Evolutionary conservation across 2,888 invertebrate genomes (phyloP).

Genomic region (Ypsolopha sequella): DNA sequence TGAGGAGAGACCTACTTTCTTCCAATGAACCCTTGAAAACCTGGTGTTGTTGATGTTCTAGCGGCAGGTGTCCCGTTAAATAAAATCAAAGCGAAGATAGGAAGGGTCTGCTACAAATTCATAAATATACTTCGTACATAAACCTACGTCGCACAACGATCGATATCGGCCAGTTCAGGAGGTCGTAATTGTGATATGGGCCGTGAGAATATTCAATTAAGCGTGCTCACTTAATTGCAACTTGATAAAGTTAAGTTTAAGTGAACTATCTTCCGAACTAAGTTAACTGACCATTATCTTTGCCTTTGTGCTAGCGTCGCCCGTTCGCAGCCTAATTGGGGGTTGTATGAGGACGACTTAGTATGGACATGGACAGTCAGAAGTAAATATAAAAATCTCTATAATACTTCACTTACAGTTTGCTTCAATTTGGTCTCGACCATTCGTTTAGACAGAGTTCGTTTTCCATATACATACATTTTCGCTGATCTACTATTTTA

Average conservation of each 20-base stretch:
- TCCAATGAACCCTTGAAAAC: too few relatives aligned
- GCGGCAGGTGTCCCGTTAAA: too few relatives aligned
- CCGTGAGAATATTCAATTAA: conserved; percentile 68
- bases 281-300: conserved; percentile 70
- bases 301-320: conserved; percentile 62
- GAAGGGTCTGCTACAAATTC: neutral
- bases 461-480: too few relatives aligned
- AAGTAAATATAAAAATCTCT: too few relatives aligned
- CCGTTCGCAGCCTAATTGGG: conserved; percentile 55
- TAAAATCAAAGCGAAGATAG: too few relatives aligned
- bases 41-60: too few relatives aligned
- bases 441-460: too few relatives aligned
- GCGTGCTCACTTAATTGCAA: conserved; percentile 62
- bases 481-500: too few relatives aligned
- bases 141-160: too few relatives aligned
- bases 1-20: too few relatives aligned
- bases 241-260: conserved; percentile 67
- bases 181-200: conserved; percentile 59
- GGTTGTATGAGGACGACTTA: conserved; percentile 19
- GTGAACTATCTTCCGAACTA: conserved; percentile 69
- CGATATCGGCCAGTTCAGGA: conserved; percentile 53
- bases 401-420: too few relatives aligned
- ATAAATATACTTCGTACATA: neutral
- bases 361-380: conserved; percentile 22
- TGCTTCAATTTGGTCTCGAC: too few relatives aligned